These are phyloP conservation scores for Poeciliopsis presidionis DNA, from an alignment of 2,797 vertebrate species.

Conservation along the genomic window DNA sequence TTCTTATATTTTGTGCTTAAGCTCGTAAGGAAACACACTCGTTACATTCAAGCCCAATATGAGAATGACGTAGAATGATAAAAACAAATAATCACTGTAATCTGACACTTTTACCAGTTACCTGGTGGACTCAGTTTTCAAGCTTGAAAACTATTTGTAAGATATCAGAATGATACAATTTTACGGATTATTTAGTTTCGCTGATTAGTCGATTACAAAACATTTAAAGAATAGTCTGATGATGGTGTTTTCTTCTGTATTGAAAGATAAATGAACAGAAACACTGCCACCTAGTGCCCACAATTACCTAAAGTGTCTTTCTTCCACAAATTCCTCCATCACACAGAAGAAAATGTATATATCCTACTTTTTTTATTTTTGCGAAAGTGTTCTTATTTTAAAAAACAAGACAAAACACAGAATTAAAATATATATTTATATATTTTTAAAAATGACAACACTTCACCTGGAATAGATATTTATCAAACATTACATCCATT, in stretches of 20 bases:
- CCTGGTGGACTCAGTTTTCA: background rate
- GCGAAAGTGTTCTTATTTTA: too few species aligned
- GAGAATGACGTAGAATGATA: background rate
- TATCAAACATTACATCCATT: background rate
- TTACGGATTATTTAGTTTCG: background rate
- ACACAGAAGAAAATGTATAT: too few species aligned
- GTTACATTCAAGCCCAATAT: background rate
- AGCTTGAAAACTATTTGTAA: background rate
- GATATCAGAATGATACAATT: background rate
- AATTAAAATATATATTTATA: too few species aligned
- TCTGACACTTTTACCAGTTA: too few species aligned
- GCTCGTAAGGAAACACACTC: background rate
- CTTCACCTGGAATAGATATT: background rate
- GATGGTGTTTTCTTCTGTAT: too few species aligned
- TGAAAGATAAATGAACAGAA: background rate
- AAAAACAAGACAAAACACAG: background rate
- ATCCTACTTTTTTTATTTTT: too few species aligned
- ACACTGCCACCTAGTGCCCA: background rate
- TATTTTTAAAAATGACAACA: background rate
- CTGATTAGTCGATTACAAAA: background rate
- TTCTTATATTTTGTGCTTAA: background rate
- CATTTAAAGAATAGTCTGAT: background rate
- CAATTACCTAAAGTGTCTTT: background rate
- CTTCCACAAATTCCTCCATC: background rate
- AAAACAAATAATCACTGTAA: too few species aligned